These are phyloP conservation scores for Plumapathes pennacea DNA, from an alignment of 92 coral and sea anemone species.

Conservation along the genomic window DNA sequence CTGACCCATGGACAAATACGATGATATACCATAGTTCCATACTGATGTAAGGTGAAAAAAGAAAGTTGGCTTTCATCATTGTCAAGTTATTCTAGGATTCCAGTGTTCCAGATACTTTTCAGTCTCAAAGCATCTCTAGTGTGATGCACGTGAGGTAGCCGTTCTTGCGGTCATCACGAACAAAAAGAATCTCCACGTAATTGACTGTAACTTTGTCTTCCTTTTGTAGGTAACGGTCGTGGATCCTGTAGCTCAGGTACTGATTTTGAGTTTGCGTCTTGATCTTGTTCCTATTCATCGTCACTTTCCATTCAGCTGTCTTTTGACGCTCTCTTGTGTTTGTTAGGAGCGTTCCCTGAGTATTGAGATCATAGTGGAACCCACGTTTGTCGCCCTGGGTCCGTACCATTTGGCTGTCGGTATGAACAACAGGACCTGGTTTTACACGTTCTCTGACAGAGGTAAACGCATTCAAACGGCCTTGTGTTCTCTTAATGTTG, in stretches of 20 bases:
- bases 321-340: background rate
- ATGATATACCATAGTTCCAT: too few relatives aligned
- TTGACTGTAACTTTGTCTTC: too few relatives aligned
- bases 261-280: background rate
- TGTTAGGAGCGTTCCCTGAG: slow-evolving; percentile 85
- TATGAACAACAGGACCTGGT: slow-evolving; percentile 99
- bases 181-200: too few relatives aligned
- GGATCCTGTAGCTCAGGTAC: background rate
- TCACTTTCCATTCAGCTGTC: background rate
- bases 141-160: too few relatives aligned
- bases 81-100: slow-evolving; percentile 6
- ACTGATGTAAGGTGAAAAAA: too few relatives aligned
- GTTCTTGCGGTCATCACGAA: too few relatives aligned
- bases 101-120: background rate
- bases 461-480: too few relatives aligned
- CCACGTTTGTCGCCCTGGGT: slow-evolving; percentile 92
- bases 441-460: slow-evolving; percentile 89
- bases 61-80: too few relatives aligned
- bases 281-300: too few relatives aligned
- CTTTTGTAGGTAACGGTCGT: background rate
- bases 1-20: too few relatives aligned
- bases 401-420: slow-evolving; percentile 97
- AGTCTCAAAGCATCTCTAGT: background rate
- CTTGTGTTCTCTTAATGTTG: too few relatives aligned
- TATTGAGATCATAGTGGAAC: slow-evolving; percentile 90